phyloP scores from a whole-genome alignment of 2,113 vertebrate species.

The Tragelaphus buxtoni region DNA sequence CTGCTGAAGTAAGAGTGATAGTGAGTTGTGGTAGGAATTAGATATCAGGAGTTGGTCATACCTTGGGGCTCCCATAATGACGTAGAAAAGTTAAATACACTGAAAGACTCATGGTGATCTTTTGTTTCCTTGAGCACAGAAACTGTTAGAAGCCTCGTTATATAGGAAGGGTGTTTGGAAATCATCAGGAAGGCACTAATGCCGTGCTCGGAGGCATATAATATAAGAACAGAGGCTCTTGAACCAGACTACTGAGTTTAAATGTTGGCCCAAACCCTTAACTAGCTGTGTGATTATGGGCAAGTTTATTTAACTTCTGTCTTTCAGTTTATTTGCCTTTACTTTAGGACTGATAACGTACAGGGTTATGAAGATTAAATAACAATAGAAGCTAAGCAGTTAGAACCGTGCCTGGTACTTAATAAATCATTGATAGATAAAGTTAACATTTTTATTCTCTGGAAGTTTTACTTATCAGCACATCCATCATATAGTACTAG shows the following conservation, averaged over 20 bases:
- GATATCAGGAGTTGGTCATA: neutral
- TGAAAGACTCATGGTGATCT: neutral
- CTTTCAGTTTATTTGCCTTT: neutral
- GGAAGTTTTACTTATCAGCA: neutral
- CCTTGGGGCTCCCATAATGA: neutral
- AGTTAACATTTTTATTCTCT: neutral
- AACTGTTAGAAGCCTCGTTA: neutral
- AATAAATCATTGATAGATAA: neutral
- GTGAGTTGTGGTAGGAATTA: neutral
- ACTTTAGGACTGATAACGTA: neutral
- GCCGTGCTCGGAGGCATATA: neutral
- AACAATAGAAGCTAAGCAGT: neutral
- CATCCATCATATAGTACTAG: neutral
- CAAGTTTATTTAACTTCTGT: neutral
- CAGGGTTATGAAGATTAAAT: neutral
- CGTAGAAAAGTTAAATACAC: neutral
- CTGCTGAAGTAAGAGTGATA: neutral
- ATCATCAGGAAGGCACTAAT: neutral
- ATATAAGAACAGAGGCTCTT: neutral
- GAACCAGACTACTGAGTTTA: neutral
- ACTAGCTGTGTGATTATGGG: neutral
- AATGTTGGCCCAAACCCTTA: neutral
- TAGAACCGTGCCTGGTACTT: neutral
- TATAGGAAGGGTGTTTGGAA: neutral
- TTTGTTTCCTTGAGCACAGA: neutral